phyloP scores from a whole-genome alignment of 1,140 invertebrate genomes.

The Forficula auricularia region DNA sequence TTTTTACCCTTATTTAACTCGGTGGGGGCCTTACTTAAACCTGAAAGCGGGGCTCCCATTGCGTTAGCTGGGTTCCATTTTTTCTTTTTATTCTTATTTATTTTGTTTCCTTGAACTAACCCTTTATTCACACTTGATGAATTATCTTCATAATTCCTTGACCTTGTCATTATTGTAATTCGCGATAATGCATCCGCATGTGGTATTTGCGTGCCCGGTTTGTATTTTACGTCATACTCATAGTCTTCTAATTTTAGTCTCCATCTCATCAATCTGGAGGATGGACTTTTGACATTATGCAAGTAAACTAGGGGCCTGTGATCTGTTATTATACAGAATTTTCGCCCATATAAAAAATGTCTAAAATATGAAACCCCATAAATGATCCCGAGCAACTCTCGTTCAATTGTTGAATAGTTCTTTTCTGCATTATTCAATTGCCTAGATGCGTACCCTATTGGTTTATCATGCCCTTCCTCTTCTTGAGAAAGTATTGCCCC shows the following conservation, averaged over 20 bases:
- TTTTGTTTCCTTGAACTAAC: too few species aligned
- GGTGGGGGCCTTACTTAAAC: too few species aligned
- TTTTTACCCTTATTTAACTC: too few species aligned
- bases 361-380: conserved; percentile 19
- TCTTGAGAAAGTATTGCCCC: conserved; percentile 7
- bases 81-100: too few species aligned
- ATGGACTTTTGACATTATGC: conserved; percentile 20
- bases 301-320: conserved; percentile 25
- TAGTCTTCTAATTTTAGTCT: conserved; percentile 22
- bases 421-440: background rate
- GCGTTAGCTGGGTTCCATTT: too few species aligned
- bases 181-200: conserved; percentile 13
- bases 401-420: conserved; percentile 17
- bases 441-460: background rate
- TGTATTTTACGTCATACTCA: conserved; percentile 20
- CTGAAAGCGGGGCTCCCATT: too few species aligned
- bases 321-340: conserved; percentile 25
- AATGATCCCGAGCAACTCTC: conserved; percentile 9
- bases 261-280: conserved; percentile 22
- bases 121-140: too few species aligned
- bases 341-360: conserved; percentile 20
- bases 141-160: background rate
- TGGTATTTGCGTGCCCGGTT: conserved; percentile 11
- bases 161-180: background rate
- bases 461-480: background rate